A percentile compares a stretch with the other conserved stretches of the same genome.
Conservation (phyloP, 2,888 invertebrate species). For the Tachystola acroxantha region DNA sequence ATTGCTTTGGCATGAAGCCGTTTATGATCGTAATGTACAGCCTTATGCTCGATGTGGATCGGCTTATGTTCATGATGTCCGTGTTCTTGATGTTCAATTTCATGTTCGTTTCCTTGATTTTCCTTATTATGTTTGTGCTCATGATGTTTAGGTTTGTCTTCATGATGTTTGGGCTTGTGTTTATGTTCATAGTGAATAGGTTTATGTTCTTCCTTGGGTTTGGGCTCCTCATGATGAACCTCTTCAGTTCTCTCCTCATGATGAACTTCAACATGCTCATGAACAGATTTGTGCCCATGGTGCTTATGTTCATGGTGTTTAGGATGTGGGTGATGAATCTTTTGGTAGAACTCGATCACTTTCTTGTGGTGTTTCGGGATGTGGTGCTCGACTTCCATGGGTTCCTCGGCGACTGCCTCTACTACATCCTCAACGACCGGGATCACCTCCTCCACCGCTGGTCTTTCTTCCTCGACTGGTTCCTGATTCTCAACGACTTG, state of each 20-base stretch:
- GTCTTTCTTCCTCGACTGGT: neutral
- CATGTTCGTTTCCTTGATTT: neutral
- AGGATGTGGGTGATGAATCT: slow-evolving; percentile 1
- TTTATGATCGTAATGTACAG: neutral
- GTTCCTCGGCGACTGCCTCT: neutral
- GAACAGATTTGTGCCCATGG: neutral
- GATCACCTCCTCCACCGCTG: neutral
- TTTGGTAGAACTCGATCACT: neutral
- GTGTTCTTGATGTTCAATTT: neutral
- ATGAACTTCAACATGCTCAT: neutral
- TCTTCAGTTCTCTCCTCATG: neutral
- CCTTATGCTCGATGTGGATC: neutral
- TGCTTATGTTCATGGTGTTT: neutral
- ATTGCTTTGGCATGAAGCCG: neutral
- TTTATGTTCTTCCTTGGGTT: neutral
- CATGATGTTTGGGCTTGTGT: neutral
- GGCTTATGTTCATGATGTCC: neutral
- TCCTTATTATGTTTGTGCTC: neutral
- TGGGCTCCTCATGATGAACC: neutral
- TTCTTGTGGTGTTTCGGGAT: slow-evolving; percentile 1
- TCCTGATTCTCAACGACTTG: neutral
- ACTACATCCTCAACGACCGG: neutral
- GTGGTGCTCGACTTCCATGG: slow-evolving; percentile 2
- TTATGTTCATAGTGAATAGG: neutral
- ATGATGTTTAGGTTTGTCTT: neutral